Base-by-base conservation (phyloP, 2,113 vertebrate species). In the Perca schrenkii region DNA sequence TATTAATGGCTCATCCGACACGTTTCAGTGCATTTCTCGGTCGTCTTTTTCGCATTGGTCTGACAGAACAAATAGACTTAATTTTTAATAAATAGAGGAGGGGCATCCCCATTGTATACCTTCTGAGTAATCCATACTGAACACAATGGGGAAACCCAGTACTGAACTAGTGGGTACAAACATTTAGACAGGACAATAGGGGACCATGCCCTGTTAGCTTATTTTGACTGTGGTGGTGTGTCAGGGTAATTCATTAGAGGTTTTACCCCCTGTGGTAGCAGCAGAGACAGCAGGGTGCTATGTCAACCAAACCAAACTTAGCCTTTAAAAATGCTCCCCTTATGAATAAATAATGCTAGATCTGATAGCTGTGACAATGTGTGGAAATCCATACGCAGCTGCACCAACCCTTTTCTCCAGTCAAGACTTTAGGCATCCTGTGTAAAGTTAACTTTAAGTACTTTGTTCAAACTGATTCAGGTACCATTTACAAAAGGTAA, bases 301-400 rank as follows among this genome's bases (percentile, higher is more conserved):
- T 74, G 79, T 50, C 67, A 82, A 84, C 84, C 57, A 77, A 74
- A 77, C 19, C 25, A 71, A 56, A 40, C 40, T 4, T 8, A 28
- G 2, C 47, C 10, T 25, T 65, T 43, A 43, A 25, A 61, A 77
- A 68, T 49, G 25, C 4, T 52, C 10, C 47, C 63, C 46, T 67
- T 14, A 74, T 64, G 6, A 47, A 28, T 43, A 69, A 74, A 62
- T 43, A 57, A 64, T 0, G 0, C 47, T 13, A 25, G 15, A 50
- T 11, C 8, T 67, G 28, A 67, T 8, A 28, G 46, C 64, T 31
- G 65, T 68, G 49, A 16, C 25, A 31, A 21, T n/a, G 25, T 19
- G 25, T 53, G 58, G 43, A 60, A 61, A 79, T 75, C 22, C 17
- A 50, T 1, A 49, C 21, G 1, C 53, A 52, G 34, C 22, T 54